These are phyloP conservation scores for Ptychochromis oligacanthus DNA, from an alignment of 2,113 vertebrate species.

Conservation along the genomic window DNA sequence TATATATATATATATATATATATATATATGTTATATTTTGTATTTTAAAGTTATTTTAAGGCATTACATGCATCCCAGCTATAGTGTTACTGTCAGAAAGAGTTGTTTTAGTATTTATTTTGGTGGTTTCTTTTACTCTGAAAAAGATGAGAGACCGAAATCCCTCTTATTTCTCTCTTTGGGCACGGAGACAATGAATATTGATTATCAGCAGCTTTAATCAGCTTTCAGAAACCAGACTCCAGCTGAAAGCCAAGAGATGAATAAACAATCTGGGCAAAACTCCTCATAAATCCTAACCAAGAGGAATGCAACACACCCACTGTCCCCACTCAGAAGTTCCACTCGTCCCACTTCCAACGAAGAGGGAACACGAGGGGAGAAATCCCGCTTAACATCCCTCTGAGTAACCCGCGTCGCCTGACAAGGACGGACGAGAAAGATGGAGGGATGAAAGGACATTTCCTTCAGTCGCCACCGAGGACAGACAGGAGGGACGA, in stretches of 20 bases:
- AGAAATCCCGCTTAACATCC: background rate
- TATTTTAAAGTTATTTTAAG: background rate
- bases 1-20: no score
- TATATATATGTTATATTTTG: no score
- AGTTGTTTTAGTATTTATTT: background rate
- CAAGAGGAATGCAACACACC: slow-evolving; percentile 25
- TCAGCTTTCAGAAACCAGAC: slow-evolving; percentile 8
- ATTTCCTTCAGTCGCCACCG: slow-evolving; percentile 10
- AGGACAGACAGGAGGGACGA: slow-evolving; percentile 15
- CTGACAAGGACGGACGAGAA: background rate
- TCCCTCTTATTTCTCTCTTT: background rate
- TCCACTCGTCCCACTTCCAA: slow-evolving; percentile 8
- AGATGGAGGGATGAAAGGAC: background rate
- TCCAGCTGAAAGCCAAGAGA: background rate
- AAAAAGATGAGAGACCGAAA: background rate
- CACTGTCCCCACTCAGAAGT: slow-evolving; percentile 12
- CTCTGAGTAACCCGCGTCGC: background rate
- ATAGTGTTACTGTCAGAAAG: background rate
- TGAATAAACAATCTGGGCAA: slow-evolving; percentile 14
- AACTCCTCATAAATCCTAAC: slow-evolving; percentile 1
- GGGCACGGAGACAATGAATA: background rate
- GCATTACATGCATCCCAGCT: background rate
- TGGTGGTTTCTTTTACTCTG: background rate
- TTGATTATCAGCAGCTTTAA: slow-evolving; percentile 8
- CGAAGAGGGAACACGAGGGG: background rate